Evolutionary conservation across 1,140 invertebrate species (phyloP).

Genomic region (Teleopsis dalmanni): DNA sequence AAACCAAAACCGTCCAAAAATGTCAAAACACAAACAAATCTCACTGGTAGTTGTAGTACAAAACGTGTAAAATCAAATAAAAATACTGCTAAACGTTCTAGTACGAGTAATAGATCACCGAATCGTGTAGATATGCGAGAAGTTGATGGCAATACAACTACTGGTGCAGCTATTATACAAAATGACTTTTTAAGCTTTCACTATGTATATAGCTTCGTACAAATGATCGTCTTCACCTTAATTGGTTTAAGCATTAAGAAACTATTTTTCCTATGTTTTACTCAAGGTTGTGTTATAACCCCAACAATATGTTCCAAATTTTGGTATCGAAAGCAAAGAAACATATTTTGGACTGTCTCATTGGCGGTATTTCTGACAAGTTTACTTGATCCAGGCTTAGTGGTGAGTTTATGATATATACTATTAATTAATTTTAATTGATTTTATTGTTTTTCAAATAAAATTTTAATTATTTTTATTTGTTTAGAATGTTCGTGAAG

Average conservation of each 20-base stretch:
- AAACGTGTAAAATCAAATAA: background rate
- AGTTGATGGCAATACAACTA: background rate
- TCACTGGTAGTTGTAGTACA: background rate
- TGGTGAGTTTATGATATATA: slow-evolving; percentile 19
- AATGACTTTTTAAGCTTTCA: slow-evolving; percentile 19
- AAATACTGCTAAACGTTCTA: background rate
- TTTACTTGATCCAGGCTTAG: slow-evolving; percentile 38
- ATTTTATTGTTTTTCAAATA: background rate
- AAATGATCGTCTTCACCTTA: slow-evolving; percentile 32
- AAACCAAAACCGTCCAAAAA: slow-evolving; percentile 1
- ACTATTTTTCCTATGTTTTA: slow-evolving; percentile 40
- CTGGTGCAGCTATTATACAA: background rate
- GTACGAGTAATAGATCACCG: background rate
- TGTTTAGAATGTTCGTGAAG: slow-evolving; percentile 34
- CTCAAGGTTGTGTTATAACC: slow-evolving; percentile 39
- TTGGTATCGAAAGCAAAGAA: slow-evolving; percentile 36
- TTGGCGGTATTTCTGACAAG: slow-evolving; percentile 36
- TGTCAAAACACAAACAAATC: background rate
- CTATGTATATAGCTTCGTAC: slow-evolving; percentile 38
- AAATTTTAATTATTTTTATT: background rate
- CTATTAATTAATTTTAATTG: background rate
- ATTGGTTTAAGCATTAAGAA: slow-evolving; percentile 35
- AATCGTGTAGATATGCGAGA: background rate
- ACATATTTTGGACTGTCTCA: slow-evolving; percentile 41
- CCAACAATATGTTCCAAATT: slow-evolving; percentile 38